Base-by-base conservation (phyloP, 2,888 invertebrate genomes). In the Platycheirus rosarum region DNA sequence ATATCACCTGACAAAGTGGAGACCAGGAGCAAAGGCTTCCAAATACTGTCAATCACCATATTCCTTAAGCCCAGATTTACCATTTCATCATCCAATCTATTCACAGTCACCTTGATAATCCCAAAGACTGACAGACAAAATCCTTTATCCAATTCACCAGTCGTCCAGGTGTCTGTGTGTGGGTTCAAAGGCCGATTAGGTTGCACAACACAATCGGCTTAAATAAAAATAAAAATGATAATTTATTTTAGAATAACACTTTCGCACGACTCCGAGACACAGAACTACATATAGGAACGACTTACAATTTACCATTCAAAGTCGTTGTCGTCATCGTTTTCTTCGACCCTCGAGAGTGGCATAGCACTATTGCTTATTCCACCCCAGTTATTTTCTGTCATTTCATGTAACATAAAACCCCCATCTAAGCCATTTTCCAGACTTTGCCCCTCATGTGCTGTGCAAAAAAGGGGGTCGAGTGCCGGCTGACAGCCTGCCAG, bases 311-410 rank as follows among this genome's bases (percentile, higher is more conserved):
- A 23, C 44, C 48, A 9, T 65, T 66, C 40, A 57, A 40, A 57
- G 14, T 57, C 14, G 14, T 29, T 14, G 14, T 40, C 6, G 26
- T 63, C 13, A 3, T 49, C 4, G 51, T 13, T 23, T 63, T 76
- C 42, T 37, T 48, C 63, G 66, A 78, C 78, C 73, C 66, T 7
- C 68, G 23, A 46, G 53, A 55, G 53, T 78, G 51, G 26, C 4
- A 62, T 51, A 51, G 40, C 60, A 75, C 37, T 71, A 37, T 66
- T 71, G 44, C 78, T 78, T 53, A 73, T 78, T 78, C 73, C 73
- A 68, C 48, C 60, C 73, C 66, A 78, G 73, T 73, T 62, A 62
- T 57, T 53, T 62, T 51, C 53, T 78, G 73, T 73, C 78, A 73
- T 70, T 71, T 48, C 8, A 29, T 49, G 57, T 57, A 37, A 23